A percentile compares a stretch with the other conserved stretches of the same genome.
Conservation (phyloP, 2,797 vertebrate genomes). For the Urocyon cinereoargenteus region DNA sequence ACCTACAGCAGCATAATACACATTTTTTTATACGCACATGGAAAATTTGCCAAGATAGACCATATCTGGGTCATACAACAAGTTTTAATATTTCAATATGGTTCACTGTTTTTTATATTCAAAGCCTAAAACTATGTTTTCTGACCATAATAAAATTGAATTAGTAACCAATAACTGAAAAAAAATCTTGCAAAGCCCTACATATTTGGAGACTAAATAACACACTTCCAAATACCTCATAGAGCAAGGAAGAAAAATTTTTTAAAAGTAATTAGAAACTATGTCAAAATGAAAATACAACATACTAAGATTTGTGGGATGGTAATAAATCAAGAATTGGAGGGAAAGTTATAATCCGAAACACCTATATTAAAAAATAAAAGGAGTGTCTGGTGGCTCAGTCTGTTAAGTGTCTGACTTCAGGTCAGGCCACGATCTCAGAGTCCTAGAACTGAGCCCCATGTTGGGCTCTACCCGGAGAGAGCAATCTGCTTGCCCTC, state of each 20-base stretch:
- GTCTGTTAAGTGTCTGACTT: not conserved
- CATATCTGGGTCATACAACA: not conserved
- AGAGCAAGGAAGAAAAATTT: not conserved
- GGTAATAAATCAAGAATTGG: conserved; percentile 14
- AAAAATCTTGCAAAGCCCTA: not conserved
- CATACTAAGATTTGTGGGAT: not conserved
- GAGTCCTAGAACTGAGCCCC: not conserved
- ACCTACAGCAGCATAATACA: not conserved
- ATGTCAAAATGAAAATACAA: not conserved
- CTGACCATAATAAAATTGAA: not conserved
- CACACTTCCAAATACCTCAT: not conserved
- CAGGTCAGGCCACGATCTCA: not conserved
- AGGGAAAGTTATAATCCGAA: not conserved
- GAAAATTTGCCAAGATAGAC: not conserved
- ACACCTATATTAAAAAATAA: not conserved
- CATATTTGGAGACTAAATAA: not conserved
- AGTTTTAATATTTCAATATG: not conserved
- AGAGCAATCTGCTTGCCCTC: not conserved
- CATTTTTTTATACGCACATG: not conserved
- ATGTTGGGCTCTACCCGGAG: not conserved
- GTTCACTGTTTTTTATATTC: not conserved
- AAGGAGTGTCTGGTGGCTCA: not conserved
- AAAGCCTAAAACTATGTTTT: conserved; percentile 25
- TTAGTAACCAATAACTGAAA: not conserved
- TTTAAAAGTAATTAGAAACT: not conserved